Evolutionary conservation across 1,140 invertebrate genomes (phyloP).

Genomic region (Gryllus bimaculatus): DNA sequence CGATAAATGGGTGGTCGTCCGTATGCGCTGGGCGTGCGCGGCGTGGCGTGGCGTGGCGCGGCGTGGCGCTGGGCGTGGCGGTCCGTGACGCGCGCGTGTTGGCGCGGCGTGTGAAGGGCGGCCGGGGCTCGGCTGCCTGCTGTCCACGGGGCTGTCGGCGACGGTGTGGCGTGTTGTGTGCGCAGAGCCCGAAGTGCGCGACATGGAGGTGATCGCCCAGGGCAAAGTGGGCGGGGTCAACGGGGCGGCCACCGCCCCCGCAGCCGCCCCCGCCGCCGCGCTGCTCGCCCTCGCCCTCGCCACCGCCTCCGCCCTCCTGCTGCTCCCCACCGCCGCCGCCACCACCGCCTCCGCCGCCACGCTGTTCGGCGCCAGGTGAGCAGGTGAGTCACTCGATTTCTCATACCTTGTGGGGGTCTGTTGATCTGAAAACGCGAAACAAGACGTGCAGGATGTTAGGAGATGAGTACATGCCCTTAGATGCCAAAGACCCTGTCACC

Average conservation of each 20-base stretch:
- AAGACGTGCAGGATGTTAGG: too few relatives aligned
- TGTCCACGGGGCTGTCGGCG: background rate
- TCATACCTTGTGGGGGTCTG: too few relatives aligned
- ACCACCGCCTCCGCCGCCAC: background rate
- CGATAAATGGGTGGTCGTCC: too few relatives aligned
- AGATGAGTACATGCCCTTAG: too few relatives aligned
- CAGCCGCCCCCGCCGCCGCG: too few relatives aligned
- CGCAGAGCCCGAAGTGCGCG: background rate
- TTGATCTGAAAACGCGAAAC: too few relatives aligned
- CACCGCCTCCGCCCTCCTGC: background rate
- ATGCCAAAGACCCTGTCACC: too few relatives aligned
- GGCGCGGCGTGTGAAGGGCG: too few relatives aligned
- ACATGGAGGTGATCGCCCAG: background rate
- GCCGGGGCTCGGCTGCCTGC: background rate
- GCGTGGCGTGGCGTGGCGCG: too few relatives aligned
- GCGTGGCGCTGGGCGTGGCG: too few relatives aligned
- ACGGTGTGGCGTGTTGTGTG: conserved; percentile 2
- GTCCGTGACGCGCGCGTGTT: too few relatives aligned
- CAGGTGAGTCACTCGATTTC: background rate
- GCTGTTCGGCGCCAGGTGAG: background rate
- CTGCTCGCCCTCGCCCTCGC: background rate
- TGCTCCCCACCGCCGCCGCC: background rate
- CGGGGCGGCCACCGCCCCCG: background rate
- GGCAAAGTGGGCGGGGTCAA: background rate
- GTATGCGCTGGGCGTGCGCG: too few relatives aligned